Evolutionary conservation across 2,888 invertebrate species (phyloP), one percentile per base, ranked within the genome.

Genomic region (Ennomos fuscantarius): DNA sequence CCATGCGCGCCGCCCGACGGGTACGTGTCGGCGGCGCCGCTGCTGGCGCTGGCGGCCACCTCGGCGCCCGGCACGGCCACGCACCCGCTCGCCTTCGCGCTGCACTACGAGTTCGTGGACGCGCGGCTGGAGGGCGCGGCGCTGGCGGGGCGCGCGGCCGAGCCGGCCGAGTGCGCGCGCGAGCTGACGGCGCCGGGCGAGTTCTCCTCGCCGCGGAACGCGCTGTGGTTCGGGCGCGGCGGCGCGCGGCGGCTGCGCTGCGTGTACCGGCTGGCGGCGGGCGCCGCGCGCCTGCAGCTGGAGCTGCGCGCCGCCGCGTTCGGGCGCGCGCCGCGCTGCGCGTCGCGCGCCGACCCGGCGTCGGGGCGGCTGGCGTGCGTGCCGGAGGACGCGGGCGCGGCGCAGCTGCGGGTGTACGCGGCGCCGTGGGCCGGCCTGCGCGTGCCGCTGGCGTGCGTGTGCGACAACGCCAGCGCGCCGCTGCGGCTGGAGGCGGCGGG

Each of bases 31-130:
- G 73, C 71, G 34, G 84, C 80, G 8, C 74, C 89, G 50, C 73
- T 89, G 57, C 76, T 91, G 36, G 76, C 87, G 12, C 70, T 91
- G 52, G 79, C 87, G 1, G 86, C 84, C 34, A 95, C 84, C 85
- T 93, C 87, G 88, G 94, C 59, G 86, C 94, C 83, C 47, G 96
- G 97, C 35, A 97, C 97, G 1, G 96, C 96, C 1, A 93, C 97
- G 10, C 96, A 96, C 73, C 97, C 96, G 5, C 94, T 95, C 2
- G 93, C 94, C 8, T 96, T 96, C 79, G 90, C 94, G 50, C 79
- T 95, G 45, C 95, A 96, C 72, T 97, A 97, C 81, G 97, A 97
- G 84, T 97, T 97, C 78, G 94, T 97, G 15, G 96, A 97, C 78
- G 97, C 97, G 1, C 92, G 95, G 39, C 93, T 96, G 61, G 95